Conservation (phyloP, 2,888 invertebrate species). For the Apamea sordens region DNA sequence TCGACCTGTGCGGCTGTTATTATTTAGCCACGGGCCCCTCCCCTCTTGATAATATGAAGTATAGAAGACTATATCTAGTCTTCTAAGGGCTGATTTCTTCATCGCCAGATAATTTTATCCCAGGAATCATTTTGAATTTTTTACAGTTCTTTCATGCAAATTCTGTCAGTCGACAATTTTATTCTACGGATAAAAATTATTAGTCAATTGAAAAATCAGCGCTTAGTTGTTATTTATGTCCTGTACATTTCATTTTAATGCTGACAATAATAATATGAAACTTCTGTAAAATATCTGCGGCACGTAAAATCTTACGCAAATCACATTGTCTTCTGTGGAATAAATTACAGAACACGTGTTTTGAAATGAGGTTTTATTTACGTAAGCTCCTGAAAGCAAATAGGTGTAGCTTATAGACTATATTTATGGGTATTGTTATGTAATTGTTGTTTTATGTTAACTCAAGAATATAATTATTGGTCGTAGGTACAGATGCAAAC, state of each 20-base stretch:
- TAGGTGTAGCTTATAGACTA: not conserved
- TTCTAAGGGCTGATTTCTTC: too few species aligned
- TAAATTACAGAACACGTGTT: conserved; percentile 19
- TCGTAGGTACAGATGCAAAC: not conserved
- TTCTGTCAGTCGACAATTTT: too few species aligned
- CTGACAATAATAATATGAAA: not conserved
- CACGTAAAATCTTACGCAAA: conserved; percentile 23
- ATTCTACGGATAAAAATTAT: too few species aligned
- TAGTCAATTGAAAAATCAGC: too few species aligned
- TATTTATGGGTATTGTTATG: not conserved
- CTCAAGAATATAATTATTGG: not conserved
- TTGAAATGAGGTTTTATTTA: conserved; percentile 19
- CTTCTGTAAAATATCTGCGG: not conserved
- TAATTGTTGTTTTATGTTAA: not conserved
- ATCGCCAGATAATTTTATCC: too few species aligned
- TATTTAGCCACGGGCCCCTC: too few species aligned
- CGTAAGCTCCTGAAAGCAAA: not conserved
- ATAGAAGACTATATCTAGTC: too few species aligned
- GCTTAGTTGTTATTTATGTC: not conserved
- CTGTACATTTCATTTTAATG: not conserved
- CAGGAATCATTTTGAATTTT: too few species aligned
- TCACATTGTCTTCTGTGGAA: conserved; percentile 26
- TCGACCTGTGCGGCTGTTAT: too few species aligned
- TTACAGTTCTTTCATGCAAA: too few species aligned
- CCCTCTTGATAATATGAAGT: too few species aligned